These are phyloP conservation scores for Chaetoderma sp. DNA, from an alignment of 2,888 invertebrate species.

Conservation along the genomic window DNA sequence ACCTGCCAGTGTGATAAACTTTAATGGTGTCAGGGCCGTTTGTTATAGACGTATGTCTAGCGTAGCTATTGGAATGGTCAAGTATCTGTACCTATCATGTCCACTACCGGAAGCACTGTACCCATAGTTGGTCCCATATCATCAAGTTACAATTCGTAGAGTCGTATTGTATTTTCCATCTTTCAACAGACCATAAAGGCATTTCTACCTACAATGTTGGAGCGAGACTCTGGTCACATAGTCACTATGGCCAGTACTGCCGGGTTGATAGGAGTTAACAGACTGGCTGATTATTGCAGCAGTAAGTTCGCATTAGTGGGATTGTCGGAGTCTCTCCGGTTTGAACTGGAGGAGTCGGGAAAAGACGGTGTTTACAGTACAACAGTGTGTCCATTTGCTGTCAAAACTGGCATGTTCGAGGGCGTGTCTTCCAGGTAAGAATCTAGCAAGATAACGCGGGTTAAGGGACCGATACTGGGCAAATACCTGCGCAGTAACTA, in stretches of 20 bases:
- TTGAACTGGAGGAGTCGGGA: conserved; percentile 58
- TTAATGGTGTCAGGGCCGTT: too few species aligned
- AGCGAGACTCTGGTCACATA: conserved; percentile 88
- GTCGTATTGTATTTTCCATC: conserved; percentile 58
- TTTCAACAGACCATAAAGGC: conserved; percentile 93
- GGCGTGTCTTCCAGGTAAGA: conserved; percentile 81
- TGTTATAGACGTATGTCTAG: too few species aligned
- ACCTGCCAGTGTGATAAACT: too few species aligned
- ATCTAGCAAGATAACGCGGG: neutral
- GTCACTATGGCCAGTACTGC: conserved; percentile 94
- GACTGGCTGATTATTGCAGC: conserved; percentile 85
- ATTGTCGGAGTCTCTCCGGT: conserved; percentile 87
- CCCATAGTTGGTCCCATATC: too few species aligned
- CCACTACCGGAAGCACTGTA: too few species aligned
- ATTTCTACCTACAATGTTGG: conserved; percentile 91
- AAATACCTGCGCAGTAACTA: too few species aligned
- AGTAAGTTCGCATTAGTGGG: conserved; percentile 96
- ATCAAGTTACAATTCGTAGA: neutral
- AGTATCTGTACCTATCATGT: too few species aligned
- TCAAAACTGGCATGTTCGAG: conserved; percentile 97
- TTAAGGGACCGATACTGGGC: too few species aligned
- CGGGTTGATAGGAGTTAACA: conserved; percentile 82
- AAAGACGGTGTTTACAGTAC: conserved; percentile 83
- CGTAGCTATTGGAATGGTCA: too few species aligned
- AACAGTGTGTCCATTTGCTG: conserved; percentile 93